Evolutionary conservation across 2,797 vertebrate genomes (phyloP).

Genomic region (Ispidina picta): DNA sequence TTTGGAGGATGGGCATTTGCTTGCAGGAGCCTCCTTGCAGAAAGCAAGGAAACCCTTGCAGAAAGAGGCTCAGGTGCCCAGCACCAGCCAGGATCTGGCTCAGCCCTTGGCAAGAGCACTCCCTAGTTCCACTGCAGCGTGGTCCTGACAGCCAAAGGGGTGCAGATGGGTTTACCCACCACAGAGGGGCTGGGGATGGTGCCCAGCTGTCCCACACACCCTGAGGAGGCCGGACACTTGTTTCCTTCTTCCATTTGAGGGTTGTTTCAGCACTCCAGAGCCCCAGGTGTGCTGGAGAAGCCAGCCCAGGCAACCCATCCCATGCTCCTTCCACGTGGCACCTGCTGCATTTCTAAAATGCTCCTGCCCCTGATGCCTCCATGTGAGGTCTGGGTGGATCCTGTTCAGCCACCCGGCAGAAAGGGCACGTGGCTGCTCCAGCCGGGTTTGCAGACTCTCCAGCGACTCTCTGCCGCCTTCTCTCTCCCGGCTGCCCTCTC

Average conservation of each 20-base stretch:
- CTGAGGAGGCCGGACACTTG: background rate
- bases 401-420: background rate
- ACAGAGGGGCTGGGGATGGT: fast-evolving
- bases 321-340: fast-evolving
- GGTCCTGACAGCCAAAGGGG: background rate
- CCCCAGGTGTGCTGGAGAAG: background rate
- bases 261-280: background rate
- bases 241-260: fast-evolving
- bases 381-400: background rate
- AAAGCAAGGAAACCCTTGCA: too few species aligned
- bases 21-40: background rate
- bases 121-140: background rate
- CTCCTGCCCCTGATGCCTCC: background rate
- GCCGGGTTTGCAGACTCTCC: background rate
- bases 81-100: background rate
- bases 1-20: background rate
- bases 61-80: background rate
- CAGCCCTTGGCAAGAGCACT: fast-evolving
- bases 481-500: background rate
- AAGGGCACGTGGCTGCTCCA: background rate
- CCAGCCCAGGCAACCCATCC: background rate
- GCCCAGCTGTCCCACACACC: fast-evolving
- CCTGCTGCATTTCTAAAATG: background rate
- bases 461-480: background rate
- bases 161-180: background rate